phyloP scores from a whole-genome alignment of 2,113 vertebrate genomes.

The Perognathus longimembris region DNA sequence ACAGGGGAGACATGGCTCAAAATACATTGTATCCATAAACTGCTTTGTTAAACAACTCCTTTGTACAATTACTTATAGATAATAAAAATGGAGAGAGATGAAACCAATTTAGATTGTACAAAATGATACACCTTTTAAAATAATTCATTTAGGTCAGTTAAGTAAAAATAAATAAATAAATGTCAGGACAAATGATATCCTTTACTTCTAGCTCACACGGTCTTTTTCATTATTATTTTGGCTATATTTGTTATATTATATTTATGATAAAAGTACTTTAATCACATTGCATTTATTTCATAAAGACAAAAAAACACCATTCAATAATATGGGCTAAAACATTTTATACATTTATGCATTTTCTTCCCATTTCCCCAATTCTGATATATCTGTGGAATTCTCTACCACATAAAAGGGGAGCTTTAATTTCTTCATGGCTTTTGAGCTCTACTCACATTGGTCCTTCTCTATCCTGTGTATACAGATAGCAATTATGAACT shows the following conservation, averaged over 20 bases:
- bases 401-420: not conserved
- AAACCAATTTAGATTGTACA: conserved; percentile 34
- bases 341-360: conserved; percentile 2
- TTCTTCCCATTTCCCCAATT: conserved; percentile 37
- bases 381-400: not conserved
- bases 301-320: conserved; percentile 15
- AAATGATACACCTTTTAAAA: not conserved
- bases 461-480: not conserved
- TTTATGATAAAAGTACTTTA: conserved; percentile 28
- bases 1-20: too few species aligned
- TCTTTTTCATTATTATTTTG: conserved; percentile 40
- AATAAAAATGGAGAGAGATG: too few species aligned
- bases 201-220: not conserved
- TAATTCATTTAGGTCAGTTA: conserved; percentile 47
- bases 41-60: too few species aligned
- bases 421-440: not conserved
- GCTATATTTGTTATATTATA: not conserved
- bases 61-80: too few species aligned
- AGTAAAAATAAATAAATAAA: conserved; percentile 14
- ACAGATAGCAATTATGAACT: not conserved
- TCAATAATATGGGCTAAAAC: conserved; percentile 27
- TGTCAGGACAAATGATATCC: not conserved
- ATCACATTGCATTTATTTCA: not conserved
- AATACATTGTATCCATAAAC: too few species aligned
- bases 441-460: not conserved